Base-by-base conservation (phyloP, 2,113 vertebrate species). In the Pelodiscus sinensis region DNA sequence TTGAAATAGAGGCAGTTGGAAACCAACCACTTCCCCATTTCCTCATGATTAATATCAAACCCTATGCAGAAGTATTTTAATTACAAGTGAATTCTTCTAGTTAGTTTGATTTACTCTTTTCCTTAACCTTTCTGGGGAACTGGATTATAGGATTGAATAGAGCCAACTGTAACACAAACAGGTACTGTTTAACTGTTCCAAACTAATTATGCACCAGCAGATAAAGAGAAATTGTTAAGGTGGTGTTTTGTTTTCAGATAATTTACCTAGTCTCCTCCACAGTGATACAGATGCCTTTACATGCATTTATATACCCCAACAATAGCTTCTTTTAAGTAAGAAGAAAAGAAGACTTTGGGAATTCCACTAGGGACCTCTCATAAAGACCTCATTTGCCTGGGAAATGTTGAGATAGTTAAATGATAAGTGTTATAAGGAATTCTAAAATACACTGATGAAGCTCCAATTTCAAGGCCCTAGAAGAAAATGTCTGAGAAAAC, bases 361-460 rank as follows among this genome's bases (percentile, higher is more conserved):
- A 71, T 4, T 19, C 8, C 65, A 35, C 18, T 71, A 35, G n/a
- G 18, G 65, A 35, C 18, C n/a, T 71, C 65, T 71, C 19, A n/a
- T 71, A 71, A 35, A 71, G 38, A 77, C 38, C 73, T 77, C 7
- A 50, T 25, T 14, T 50, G 13, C 24, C 6, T 50, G 73, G 18
- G 15, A 85, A 35, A 2, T 4, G 1, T 51, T 25, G 44, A 77
- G 6, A 50, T 71, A 71, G n/a, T n/a, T 94, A 75, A 83, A 57
- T 52, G 9, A 38, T 4, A 60, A 0, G 0, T 51, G 44, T 29
- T 27, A 84, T 0, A 14, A 14, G 4, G 82, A 86, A 60, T 19
- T 15, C 38, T 31, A 2, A 13, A 1, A 1, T 82, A 21, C 4
- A 79, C 2, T 24, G 6, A 84, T 8, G 38, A 1, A 82, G 0